phyloP scores from a whole-genome alignment of 2,888 invertebrate species.

The Caenorhabditis drosophilae region DNA sequence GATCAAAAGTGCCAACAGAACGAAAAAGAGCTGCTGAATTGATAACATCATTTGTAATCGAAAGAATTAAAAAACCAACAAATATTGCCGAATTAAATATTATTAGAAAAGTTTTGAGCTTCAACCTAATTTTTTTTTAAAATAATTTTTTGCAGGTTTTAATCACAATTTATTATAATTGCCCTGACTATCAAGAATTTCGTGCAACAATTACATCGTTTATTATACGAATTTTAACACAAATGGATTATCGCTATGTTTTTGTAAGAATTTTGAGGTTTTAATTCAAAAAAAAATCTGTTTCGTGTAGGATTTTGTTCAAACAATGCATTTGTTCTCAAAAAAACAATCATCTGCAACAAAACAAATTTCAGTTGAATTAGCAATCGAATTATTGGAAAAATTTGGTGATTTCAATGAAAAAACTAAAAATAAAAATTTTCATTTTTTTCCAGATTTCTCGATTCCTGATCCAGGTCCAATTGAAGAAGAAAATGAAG shows the following conservation, averaged over 20 bases:
- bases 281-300: not conserved
- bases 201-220: constrained; percentile 14
- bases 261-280: constrained; percentile 8
- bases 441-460: constrained; percentile 16
- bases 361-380: constrained; percentile 16
- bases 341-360: constrained; percentile 3
- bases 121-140: too few species aligned
- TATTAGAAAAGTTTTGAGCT: not conserved
- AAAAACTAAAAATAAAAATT: too few species aligned
- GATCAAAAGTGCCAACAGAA: constrained; percentile 25
- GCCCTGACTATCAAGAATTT: constrained; percentile 27
- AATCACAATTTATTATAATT: constrained; percentile 12
- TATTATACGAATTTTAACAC: constrained; percentile 11
- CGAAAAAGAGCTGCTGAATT: constrained; percentile 21
- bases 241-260: constrained; percentile 16
- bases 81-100: not conserved
- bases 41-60: constrained; percentile 2
- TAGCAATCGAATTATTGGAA: constrained; percentile 1
- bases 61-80: constrained; percentile 11
- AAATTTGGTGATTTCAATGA: too few species aligned
- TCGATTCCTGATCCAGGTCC: constrained; percentile 21
- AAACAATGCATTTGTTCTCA: constrained; percentile 16
- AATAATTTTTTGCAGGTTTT: constrained; percentile 9
- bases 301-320: constrained; percentile 21
- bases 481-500: constrained; percentile 5